These are phyloP conservation scores for Zele albiditarsus DNA, from an alignment of 2,888 invertebrate genomes.

Conservation along the genomic window DNA sequence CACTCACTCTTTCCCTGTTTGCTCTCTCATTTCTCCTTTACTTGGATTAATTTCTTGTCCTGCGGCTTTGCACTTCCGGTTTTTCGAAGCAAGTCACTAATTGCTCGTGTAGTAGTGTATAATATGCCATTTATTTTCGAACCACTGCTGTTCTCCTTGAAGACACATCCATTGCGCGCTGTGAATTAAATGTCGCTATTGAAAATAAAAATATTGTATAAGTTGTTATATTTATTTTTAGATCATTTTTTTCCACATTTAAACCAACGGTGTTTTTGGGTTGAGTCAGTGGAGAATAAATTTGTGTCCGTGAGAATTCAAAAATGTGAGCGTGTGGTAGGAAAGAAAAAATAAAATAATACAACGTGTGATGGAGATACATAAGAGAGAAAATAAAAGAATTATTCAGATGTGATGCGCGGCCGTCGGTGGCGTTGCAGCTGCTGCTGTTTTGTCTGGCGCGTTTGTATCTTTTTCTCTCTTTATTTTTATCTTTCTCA, in stretches of 20 bases:
- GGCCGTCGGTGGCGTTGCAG: conserved; percentile 56
- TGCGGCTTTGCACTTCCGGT: conserved; percentile 19
- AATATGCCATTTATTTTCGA: conserved; percentile 24
- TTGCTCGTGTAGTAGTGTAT: neutral
- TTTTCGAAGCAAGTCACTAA: conserved; percentile 15
- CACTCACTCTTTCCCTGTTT: no score
- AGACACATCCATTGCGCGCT: neutral
- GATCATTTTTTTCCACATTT: neutral
- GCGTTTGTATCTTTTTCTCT: conserved; percentile 33
- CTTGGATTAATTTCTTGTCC: conserved; percentile 1
- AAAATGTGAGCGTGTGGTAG: neutral
- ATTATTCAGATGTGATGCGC: conserved; percentile 50
- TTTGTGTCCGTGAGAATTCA: conserved; percentile 20
- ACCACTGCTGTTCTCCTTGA: conserved; percentile 24
- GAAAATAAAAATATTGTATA: neutral
- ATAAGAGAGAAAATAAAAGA: conserved; percentile 50
- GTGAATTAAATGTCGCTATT: neutral
- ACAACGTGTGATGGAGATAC: conserved; percentile 33
- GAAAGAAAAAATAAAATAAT: conserved; percentile 19
- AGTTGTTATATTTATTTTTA: neutral
- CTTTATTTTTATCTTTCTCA: conserved; percentile 32
- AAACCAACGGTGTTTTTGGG: neutral
- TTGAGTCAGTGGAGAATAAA: neutral
- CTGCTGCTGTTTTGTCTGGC: conserved; percentile 67
- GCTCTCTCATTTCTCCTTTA: neutral